Base-by-base conservation (phyloP, 2,888 invertebrate genomes). In the Camptogramma bilineatum region DNA sequence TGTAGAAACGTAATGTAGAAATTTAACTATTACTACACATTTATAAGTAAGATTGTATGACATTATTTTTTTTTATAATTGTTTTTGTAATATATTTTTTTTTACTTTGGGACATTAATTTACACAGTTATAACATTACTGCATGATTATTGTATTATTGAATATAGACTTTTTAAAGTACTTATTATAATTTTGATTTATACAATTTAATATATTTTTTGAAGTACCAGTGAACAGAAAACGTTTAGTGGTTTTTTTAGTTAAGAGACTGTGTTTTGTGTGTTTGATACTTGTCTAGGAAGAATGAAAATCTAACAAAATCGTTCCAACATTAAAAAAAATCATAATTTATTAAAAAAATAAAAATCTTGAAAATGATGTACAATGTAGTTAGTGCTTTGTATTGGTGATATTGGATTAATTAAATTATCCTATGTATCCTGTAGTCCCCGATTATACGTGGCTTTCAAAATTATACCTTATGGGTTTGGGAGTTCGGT, bases 201-300 rank as follows among this genome's bases (percentile, higher is more conserved):
- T 28, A 13, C 13, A 39, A 13, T 39, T 1, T 4, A 39, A 8
- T 1, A 10, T 13, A 13, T 39, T 39, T 7, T 44, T 7, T 44
- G 16, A 13, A 13, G 13, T 39, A 61, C 70, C 74, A 74, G 81
- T 85, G 80, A 88, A 76, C 79, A 70, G 66, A 66, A 63, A 71
- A 76, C 81, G 81, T 76, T 64, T 50, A 62, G n/a, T n/a, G n/a
- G n/a, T n/a, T n/a, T n/a, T n/a, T n/a, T n/a, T 52, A 39, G 9
- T 34, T 34, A 34, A 4, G 80, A 86, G 84, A 86, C 85, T 88
- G 88, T 88, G 85, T 88, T 89, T 84, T 87, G 85, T 86, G 86
- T 86, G 86, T 86, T 75, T 81, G 81, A 85, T 85, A 87, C 82
- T 73, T 71, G 67, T 76, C 66, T 46, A 68, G 64, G 66, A 39